These are phyloP conservation scores for Cromileptes altivelis DNA, from an alignment of 2,113 vertebrate genomes.

Conservation along the genomic window DNA sequence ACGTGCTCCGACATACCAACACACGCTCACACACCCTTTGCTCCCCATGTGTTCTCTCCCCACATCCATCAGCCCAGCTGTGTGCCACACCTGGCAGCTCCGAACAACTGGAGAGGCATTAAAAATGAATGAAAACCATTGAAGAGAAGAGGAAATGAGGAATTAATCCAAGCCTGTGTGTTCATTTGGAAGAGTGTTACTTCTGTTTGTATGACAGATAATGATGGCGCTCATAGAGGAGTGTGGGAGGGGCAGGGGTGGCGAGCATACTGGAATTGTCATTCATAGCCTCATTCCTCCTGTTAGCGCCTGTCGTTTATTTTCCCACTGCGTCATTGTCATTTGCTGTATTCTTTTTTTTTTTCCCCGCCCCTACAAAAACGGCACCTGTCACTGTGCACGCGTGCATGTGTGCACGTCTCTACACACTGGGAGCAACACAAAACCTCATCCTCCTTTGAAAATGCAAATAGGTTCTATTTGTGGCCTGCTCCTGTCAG, in stretches of 20 bases:
- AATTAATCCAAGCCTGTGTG: conserved; percentile 54
- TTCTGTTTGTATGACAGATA: conserved; percentile 61
- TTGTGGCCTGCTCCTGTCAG: conserved; percentile 72
- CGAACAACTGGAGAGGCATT: conserved; percentile 58
- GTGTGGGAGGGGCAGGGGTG: conserved; percentile 47
- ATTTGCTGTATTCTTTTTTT: conserved; percentile 43
- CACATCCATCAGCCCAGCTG: conserved; percentile 62
- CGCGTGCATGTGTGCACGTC: conserved; percentile 13
- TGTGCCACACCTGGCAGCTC: conserved; percentile 63
- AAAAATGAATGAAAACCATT: conserved; percentile 61
- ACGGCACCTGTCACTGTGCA: conserved; percentile 54
- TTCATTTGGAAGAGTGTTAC: conserved; percentile 38
- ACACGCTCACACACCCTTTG: conserved; percentile 15
- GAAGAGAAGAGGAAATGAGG: conserved; percentile 52
- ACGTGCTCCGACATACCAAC: conserved; percentile 12
- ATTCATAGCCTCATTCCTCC: conserved; percentile 64
- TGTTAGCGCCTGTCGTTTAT: conserved; percentile 49
- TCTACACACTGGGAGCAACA: conserved; percentile 46
- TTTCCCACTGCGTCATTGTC: conserved; percentile 63
- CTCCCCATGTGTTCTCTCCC: conserved; percentile 36
- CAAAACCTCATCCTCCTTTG: conserved; percentile 60
- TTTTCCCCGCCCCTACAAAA: conserved; percentile 40
- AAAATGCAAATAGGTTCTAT: conserved; percentile 81
- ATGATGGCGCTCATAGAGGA: conserved; percentile 58
- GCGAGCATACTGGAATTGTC: conserved; percentile 55